Base-by-base conservation (phyloP, 1,140 invertebrate genomes). In the Camponotus pennsylvanicus region DNA sequence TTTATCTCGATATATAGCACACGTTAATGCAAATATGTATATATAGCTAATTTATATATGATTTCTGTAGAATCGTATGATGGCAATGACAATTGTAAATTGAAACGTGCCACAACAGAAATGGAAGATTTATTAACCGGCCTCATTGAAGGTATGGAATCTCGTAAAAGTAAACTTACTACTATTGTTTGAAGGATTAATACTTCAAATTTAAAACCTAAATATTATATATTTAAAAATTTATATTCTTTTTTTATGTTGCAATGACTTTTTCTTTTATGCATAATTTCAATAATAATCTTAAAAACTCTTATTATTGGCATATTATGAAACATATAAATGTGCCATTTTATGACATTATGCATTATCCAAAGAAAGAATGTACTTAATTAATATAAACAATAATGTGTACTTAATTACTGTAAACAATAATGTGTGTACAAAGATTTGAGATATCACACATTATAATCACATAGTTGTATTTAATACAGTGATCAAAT, bases 81-180 rank as follows among this genome's bases (percentile, higher is more conserved):
- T 40, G 92, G 90, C 27, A 92, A 92, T 85, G 93, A 94, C 71
- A 94, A 94, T 89, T 94, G 94, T 70, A 94, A 94, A 87, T 80
- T 94, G 6, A 94, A 94, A 90, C 92, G 94, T 52, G 94, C 94
- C 63, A 93, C 94, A 18, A 93, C 93, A 8, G 93, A 94, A 91
- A 94, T 94, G 94, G 94, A 94, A 86, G 94, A 94, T 91, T 86
- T 94, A 87, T 91, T 94, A 64, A 94, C 94, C 57, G 94, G 92
- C 49, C 82, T 94, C 15, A 94, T 94, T 42, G 93, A 94, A 89
- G 94, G 93, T 52, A 94, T 94, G 93, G 94, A 94, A 88, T 94
- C 94, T 66, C 93, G 93, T n/a, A 94, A 94, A 86, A 92, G 90
- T 84, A 94, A 94, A 90, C 90, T 94, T 34, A 92, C 93, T 32